Conservation (phyloP, 1,140 invertebrate species). For the Drosophila athabasca region DNA sequence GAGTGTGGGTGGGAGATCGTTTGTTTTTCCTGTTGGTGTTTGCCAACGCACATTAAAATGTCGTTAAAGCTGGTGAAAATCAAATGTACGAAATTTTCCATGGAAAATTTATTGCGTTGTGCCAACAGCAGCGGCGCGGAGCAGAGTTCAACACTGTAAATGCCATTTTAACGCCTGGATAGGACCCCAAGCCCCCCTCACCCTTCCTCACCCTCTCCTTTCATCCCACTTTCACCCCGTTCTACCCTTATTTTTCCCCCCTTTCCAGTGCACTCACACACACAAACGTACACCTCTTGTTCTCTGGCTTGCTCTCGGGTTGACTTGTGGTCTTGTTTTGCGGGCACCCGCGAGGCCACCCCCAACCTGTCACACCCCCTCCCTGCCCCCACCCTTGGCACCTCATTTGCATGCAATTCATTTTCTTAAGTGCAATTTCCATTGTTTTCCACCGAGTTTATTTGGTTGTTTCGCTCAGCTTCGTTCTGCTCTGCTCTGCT, state of each 20-base stretch:
- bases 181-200: slow-evolving; percentile 31
- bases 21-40: slow-evolving; percentile 66
- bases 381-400: slow-evolving; percentile 24
- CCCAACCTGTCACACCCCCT: slow-evolving; percentile 10
- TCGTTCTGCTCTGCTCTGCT: slow-evolving; percentile 13
- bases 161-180: slow-evolving; percentile 65
- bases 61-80: slow-evolving; percentile 80
- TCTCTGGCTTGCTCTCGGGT: slow-evolving; percentile 62
- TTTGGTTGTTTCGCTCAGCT: slow-evolving; percentile 46
- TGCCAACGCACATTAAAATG: slow-evolving; percentile 78
- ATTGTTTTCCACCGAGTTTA: slow-evolving; percentile 71
- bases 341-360: slow-evolving; percentile 21
- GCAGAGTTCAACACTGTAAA: slow-evolving; percentile 49
- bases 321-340: slow-evolving; percentile 79
- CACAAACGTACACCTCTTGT: slow-evolving; percentile 25
- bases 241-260: too few species aligned
- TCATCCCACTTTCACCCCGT: background rate
- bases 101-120: slow-evolving; percentile 69
- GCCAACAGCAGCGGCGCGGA: slow-evolving; percentile 24
- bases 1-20: slow-evolving; percentile 2
- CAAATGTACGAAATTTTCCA: slow-evolving; percentile 77
- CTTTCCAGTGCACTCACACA: slow-evolving; percentile 21
- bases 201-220: slow-evolving; percentile 3
- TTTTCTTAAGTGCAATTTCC: slow-evolving; percentile 81
- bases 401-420: slow-evolving; percentile 81